Evolutionary conservation across 2,888 invertebrate genomes (phyloP).

Genomic region (Fissipunctia ypsillon): DNA sequence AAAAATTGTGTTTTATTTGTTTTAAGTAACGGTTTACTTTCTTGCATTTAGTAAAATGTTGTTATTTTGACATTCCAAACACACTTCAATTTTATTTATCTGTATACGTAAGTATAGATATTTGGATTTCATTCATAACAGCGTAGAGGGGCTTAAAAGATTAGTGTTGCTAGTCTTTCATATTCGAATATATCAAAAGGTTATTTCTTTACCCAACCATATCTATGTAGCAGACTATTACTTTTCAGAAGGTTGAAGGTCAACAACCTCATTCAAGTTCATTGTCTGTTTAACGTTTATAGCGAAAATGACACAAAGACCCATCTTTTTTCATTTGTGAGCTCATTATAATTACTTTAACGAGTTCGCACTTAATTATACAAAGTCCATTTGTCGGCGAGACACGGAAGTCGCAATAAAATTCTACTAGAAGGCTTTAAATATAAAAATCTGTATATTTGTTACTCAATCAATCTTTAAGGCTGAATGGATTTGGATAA

Average conservation of each 20-base stretch:
- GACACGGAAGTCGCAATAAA: slow-evolving; percentile 46
- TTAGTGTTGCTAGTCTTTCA: not conserved
- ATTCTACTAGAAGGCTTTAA: not conserved
- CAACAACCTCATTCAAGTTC: not conserved
- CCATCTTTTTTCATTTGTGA: slow-evolving; percentile 27
- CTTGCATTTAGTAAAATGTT: too few species aligned
- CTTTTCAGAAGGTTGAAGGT: not conserved
- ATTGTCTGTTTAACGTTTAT: slow-evolving; percentile 14
- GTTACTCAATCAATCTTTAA: not conserved
- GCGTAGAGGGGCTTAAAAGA: not conserved
- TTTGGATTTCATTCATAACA: not conserved
- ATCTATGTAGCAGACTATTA: too few species aligned
- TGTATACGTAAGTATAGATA: too few species aligned
- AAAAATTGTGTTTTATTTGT: too few species aligned
- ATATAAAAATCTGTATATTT: not conserved
- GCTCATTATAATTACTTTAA: slow-evolving; percentile 38
- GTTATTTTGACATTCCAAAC: too few species aligned
- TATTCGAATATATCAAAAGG: not conserved
- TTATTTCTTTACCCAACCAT: not conserved
- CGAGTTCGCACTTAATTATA: slow-evolving; percentile 28
- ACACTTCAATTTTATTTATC: too few species aligned
- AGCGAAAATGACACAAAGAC: slow-evolving; percentile 6
- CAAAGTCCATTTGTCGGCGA: slow-evolving; percentile 9
- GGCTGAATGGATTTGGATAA: not conserved
- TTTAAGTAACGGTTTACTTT: too few species aligned